Evolutionary conservation across 2,888 invertebrate species (phyloP).

Genomic region (Calameuta filiformis): DNA sequence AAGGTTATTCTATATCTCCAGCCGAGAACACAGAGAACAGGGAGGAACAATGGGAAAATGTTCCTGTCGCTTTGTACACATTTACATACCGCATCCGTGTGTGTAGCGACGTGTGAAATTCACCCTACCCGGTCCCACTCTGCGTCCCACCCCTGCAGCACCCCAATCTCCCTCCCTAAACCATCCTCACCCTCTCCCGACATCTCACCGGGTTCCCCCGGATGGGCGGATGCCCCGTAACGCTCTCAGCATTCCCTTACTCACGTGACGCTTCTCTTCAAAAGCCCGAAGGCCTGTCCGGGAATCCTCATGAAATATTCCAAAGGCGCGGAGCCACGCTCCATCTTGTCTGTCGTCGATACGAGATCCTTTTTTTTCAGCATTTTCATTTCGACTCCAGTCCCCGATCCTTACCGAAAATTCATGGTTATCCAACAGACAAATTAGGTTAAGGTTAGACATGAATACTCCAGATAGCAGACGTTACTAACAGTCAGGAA

Average conservation of each 20-base stretch:
- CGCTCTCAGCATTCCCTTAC: not conserved
- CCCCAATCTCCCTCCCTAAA: not conserved
- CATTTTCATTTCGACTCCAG: not conserved
- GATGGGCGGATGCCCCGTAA: not conserved
- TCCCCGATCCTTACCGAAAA: not conserved
- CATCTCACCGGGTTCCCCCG: not conserved
- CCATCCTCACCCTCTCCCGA: not conserved
- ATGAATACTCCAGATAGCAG: not conserved
- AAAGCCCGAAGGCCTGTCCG: not conserved
- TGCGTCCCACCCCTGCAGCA: not conserved
- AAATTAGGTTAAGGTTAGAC: not conserved
- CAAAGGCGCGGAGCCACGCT: not conserved
- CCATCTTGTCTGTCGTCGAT: not conserved
- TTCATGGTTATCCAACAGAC: not conserved
- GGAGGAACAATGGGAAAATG: conserved; percentile 38
- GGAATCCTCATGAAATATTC: conserved; percentile 5
- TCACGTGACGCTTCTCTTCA: not conserved
- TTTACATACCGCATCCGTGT: conserved; percentile 51
- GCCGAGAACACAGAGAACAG: not conserved
- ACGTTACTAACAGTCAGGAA: not conserved
- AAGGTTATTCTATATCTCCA: conserved; percentile 28
- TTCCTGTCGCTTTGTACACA: conserved; percentile 51
- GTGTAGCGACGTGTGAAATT: conserved; percentile 46
- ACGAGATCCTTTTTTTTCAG: not conserved
- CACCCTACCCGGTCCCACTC: conserved; percentile 17